Percentiles rank a stretch among this genome's conserved stretches.
Conservation (phyloP, 2,797 vertebrate genomes). For the Loris lydekkerianus region DNA sequence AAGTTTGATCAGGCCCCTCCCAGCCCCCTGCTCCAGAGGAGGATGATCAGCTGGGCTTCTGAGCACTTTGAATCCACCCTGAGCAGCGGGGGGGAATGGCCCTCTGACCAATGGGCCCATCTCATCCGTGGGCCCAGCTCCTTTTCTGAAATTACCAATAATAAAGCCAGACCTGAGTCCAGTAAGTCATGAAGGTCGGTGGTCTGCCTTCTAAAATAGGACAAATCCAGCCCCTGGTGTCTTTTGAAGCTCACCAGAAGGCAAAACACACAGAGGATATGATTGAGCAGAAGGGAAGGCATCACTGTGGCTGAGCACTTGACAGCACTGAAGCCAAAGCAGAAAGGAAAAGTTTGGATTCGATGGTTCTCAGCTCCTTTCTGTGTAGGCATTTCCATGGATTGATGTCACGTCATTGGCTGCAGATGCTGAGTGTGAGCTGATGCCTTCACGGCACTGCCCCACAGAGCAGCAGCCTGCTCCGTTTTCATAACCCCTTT, state of each 20-base stretch:
- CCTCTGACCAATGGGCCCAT: not conserved
- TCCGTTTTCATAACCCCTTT: not conserved
- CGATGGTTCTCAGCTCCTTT: not conserved
- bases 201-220: not conserved
- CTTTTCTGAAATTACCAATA: not conserved
- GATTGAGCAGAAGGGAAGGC: not conserved
- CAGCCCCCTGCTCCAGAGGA: not conserved
- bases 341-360: not conserved
- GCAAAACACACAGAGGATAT: not conserved
- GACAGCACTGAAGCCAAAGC: too few relatives aligned
- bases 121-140: too few relatives aligned
- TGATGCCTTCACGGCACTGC: rapidly evolving
- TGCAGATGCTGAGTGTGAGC: too few relatives aligned
- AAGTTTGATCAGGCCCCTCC: not conserved
- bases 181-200: not conserved
- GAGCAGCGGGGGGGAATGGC: too few relatives aligned
- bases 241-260: not conserved
- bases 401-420: not conserved
- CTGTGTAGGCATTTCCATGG: not conserved
- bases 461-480: not conserved
- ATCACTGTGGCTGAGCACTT: rapidly evolving
- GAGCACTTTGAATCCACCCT: not conserved
- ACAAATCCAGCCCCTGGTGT: not conserved
- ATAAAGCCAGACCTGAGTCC: not conserved
- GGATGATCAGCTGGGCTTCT: not conserved